phyloP scores from a whole-genome alignment of 2,113 vertebrate genomes.

The Brachionichthys hirsutus region DNA sequence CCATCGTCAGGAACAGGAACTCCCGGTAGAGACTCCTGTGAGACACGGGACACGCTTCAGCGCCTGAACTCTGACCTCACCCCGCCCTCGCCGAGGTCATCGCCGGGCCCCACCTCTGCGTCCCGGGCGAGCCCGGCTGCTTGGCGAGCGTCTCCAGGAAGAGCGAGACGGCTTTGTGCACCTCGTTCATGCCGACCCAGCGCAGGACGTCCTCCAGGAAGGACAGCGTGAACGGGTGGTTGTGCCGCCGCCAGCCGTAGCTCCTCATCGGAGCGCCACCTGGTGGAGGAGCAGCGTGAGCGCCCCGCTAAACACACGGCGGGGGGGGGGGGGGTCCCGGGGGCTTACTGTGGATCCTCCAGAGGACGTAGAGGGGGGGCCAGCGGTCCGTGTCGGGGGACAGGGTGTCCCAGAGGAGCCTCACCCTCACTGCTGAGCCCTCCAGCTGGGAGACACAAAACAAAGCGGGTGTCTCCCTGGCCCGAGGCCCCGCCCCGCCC shows the following conservation, averaged over 20 bases:
- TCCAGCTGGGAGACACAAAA: constrained; percentile 51
- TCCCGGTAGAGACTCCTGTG: constrained; percentile 89
- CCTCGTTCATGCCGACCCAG: constrained; percentile 87
- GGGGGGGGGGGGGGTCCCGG: too few species aligned
- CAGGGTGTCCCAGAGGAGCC: constrained; percentile 89
- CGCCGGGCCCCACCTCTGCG: constrained; percentile 66
- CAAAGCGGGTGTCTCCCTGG: not conserved
- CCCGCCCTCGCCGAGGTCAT: too few species aligned
- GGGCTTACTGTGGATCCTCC: constrained; percentile 88
- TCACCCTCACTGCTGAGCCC: constrained; percentile 71
- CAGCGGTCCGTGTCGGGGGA: constrained; percentile 83
- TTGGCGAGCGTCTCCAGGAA: constrained; percentile 81
- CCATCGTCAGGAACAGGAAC: constrained; percentile 89
- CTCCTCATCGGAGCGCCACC: constrained; percentile 75
- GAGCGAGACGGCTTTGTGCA: constrained; percentile 88
- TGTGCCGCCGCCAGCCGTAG: constrained; percentile 77
- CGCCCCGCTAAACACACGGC: too few species aligned
- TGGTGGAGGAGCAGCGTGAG: constrained; percentile 28
- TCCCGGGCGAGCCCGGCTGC: constrained; percentile 58
- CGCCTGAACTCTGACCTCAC: too few species aligned
- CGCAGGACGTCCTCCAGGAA: constrained; percentile 88
- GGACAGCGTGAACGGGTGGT: constrained; percentile 81
- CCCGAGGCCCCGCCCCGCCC: too few species aligned
- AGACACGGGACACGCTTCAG: not conserved
- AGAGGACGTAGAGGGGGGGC: constrained; percentile 89